Evolutionary conservation across 1,140 invertebrate species (phyloP), one percentile per base, ranked within the genome.

Genomic region (Xylocopa sonorina): DNA sequence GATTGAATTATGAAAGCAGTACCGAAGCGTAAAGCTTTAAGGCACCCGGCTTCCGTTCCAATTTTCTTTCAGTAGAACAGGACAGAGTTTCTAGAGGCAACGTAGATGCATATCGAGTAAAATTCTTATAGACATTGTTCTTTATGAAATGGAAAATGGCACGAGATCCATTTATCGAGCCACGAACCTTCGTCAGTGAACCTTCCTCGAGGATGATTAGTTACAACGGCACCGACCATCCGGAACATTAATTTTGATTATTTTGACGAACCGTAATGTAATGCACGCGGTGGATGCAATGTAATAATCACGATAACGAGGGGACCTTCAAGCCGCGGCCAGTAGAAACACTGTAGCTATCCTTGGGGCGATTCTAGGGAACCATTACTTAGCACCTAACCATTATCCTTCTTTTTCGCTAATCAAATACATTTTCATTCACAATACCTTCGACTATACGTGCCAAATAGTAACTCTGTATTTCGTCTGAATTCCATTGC

Each of bases 231-330:
- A n/a, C 27, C 6, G 41, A 83, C 51, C 62, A 46, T 72, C 60
- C 48, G 82, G 66, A 80, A 84, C 82, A 84, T 84, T 84, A 84
- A 84, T 84, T 84, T 84, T 84, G 83, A 84, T 84, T 84, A 84
- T 29, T 69, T 71, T 34, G 66, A 67, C 58, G 51, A 76, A 84
- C 81, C 66, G 64, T 63, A 51, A 75, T 75, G 64, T 75, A 71
- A 83, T 83, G 67, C 81, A 78, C 77, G n/a, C n/a, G 77, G 14
- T 79, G 62, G 64, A 72, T 74, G 77, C 72, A 76, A 72, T 55
- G 60, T 84, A 72, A 83, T 64, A 73, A 71, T 58, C 64, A 64
- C 38, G 55, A 58, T 84, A 57, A 84, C 66, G 72, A 69, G 29
- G 81, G 81, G 46, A 63, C 63, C 24, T 71, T 21, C 34, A 53